A percentile compares a stretch with the other conserved stretches of the same genome.
Conservation (phyloP, 2,888 invertebrate species). For the Eudasyphora cyanicolor region DNA sequence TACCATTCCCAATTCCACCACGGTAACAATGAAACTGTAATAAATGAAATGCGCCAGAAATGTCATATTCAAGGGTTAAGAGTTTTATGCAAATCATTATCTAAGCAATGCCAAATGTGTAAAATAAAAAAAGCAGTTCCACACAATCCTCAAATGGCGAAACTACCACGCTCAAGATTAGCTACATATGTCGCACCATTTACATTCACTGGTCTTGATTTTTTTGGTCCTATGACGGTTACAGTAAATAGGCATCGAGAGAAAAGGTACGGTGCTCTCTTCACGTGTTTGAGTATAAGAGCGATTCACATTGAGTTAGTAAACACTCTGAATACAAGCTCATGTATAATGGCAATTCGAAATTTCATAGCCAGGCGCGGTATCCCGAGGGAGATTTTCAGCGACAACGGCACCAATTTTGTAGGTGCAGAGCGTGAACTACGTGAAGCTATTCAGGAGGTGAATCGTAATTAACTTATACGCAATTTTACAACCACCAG, state of each 20-base stretch:
- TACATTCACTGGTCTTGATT: constrained; percentile 32
- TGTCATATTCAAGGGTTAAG: not conserved
- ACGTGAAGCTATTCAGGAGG: constrained; percentile 27
- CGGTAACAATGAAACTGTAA: constrained; percentile 25
- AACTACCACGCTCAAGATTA: constrained; percentile 22
- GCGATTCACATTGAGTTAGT: no score
- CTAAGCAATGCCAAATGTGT: constrained; percentile 12
- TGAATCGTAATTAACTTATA: constrained; percentile 7
- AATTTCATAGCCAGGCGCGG: no score
- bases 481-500: constrained; percentile 13
- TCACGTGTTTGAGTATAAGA: no score
- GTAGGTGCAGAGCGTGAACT: constrained; percentile 39
- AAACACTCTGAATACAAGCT: not conserved
- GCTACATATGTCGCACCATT: constrained; percentile 10
- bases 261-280: no score
- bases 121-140: constrained; percentile 23
- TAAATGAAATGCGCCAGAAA: no score
- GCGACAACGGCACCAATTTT: no score
- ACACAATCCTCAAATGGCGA: constrained; percentile 28
- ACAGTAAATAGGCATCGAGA: constrained; percentile 18
- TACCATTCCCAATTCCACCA: constrained; percentile 22
- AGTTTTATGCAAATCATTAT: not conserved
- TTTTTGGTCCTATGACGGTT: constrained; percentile 31
- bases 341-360: constrained; percentile 25
- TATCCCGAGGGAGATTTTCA: constrained; percentile 38